Base-by-base conservation (phyloP, 1,140 invertebrate species). In the Wasmannia auropunctata region DNA sequence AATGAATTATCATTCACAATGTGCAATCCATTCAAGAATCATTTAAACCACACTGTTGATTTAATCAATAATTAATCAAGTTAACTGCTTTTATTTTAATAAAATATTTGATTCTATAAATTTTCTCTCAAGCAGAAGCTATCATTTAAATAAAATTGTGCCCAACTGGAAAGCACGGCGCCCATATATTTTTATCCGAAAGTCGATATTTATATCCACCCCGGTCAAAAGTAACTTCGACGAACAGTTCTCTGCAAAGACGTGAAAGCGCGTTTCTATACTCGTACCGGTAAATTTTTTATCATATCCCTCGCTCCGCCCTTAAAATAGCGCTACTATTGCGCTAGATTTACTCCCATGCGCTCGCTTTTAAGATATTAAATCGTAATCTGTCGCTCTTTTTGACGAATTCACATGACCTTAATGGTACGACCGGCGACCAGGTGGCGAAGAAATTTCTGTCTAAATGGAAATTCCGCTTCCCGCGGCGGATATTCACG, bases 361-460 rank as follows among this genome's bases (percentile, higher is more conserved):
- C 65, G 2, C 10, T 43, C 34, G 31, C 79, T 72, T 72, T 83
- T 83, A 83, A 74, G 79, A 72, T 83, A 83, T 83, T 83, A 83
- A 83, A 83, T 40, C 40, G 79, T 72, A 81, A 70, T 58, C 65
- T 43, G 37, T 83, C 67, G 67, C 11, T 43, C 51, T 72, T 72
- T 54, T 37, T 51, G 25, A 28, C 49, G 7, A 34, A 46, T 70
- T 51, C 37, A 7, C 67, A 25, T 22, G 67, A 60, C 3, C 65
- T 72, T 72, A 69, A 54, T 10, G 8, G 37, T 19, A 76, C 31
- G n/a, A 0, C 31, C 14, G 25, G 16, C 65, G 28, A 69, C 8
- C 60, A 79, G 25, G 25, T 49, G 77, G 25, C 34, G 49, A 72
- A 43, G 34, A 31, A 72, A 81, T 72, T 74, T 83, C 37, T n/a